Base-by-base conservation (phyloP, 1,140 invertebrate genomes). In the Hycleus cichorii region DNA sequence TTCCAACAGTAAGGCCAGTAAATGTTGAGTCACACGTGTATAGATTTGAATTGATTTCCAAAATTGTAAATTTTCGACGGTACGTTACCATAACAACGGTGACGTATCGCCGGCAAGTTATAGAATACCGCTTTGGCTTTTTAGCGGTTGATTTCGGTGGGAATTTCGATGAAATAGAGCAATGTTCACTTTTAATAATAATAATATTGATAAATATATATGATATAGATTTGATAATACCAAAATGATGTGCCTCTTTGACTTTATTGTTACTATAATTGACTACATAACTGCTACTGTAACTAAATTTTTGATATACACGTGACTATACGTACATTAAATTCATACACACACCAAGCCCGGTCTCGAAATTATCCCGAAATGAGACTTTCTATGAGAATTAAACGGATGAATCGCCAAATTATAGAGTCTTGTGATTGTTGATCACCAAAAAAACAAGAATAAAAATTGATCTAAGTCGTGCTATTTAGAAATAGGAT, bases 211-310 rank as follows among this genome's bases (percentile, higher is more conserved):
- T 18, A 18, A 18, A 18, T 18, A 18, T 18, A 18, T 18, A 18
- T 18, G 18, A 18, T 64, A 50, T 58, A 68, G 64, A 69, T 68
- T 69, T 69, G 63, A 70, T 69, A 68, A 69, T 72, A 72, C 70
- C 70, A 72, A 72, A 32, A 70, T 64, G 59, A 72, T 72, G 70
- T 72, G 70, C 70, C 70, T 72, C 65, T 72, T 57, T 67, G 57
- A 67, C 53, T 55, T 18, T 18, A 18, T 18, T 18, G 1, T 18
- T 18, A 18, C 18, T 18, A 18, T 18, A 18, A 18, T 18, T 18
- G 2, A 18, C 18, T 18, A 18, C 18, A 18, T 18, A 18, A 18
- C 18, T 18, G 18, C 18, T 18, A 18, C 18, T 18, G 18, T 18
- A 18, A 18, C 18, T 57, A 62, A 59, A 47, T 58, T 56, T 49